Conservation (phyloP, 2,888 invertebrate species). For the Cheilosia grossa region DNA sequence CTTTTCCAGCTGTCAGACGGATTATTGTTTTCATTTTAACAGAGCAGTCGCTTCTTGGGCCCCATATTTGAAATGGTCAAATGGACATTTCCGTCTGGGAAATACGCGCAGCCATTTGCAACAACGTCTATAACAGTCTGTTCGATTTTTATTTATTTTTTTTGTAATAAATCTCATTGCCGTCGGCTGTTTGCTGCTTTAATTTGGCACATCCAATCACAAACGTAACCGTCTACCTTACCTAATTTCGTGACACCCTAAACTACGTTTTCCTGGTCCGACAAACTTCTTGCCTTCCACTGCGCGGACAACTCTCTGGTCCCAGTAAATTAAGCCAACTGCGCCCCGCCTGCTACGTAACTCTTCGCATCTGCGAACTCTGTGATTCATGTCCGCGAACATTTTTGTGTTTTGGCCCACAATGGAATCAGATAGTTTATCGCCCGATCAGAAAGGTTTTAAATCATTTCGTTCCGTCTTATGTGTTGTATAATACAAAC, state of each 20-base stretch:
- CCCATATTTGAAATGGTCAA: too few species aligned
- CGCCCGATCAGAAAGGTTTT: constrained; percentile 73
- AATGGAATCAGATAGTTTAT: constrained; percentile 74
- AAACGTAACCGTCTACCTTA: not conserved
- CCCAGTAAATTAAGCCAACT: constrained; percentile 26
- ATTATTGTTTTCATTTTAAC: too few species aligned
- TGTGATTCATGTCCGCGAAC: constrained; percentile 59
- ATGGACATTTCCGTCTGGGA: too few species aligned
- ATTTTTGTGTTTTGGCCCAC: constrained; percentile 67
- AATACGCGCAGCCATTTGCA: too few species aligned
- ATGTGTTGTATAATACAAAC: constrained; percentile 48
- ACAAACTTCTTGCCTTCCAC: not conserved
- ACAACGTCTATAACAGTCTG: too few species aligned
- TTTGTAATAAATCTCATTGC: too few species aligned
- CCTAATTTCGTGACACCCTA: constrained; percentile 2
- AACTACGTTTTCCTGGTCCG: not conserved
- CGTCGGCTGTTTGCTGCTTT: not conserved
- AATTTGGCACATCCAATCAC: not conserved
- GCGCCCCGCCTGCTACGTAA: constrained; percentile 39
- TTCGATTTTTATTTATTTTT: too few species aligned
- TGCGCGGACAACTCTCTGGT: not conserved
- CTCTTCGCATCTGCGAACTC: constrained; percentile 64
- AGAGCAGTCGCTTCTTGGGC: too few species aligned
- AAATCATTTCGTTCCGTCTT: constrained; percentile 72
- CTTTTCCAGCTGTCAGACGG: too few species aligned